Base-by-base conservation (phyloP, 2,888 invertebrate species). In the Lithosia quadra region DNA sequence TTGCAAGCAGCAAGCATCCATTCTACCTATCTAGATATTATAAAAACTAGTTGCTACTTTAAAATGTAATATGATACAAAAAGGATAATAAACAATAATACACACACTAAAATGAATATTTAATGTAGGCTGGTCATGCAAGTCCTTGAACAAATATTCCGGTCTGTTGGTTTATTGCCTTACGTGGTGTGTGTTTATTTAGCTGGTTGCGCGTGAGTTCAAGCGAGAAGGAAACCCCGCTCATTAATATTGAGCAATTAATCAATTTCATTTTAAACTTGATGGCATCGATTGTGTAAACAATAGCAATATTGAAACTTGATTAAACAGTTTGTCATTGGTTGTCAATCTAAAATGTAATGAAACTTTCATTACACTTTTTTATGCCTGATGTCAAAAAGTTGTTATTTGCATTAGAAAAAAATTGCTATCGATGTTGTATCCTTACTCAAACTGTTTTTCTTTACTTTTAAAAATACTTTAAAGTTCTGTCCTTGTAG, bases 161-260 rank as follows among this genome's bases (percentile, higher is more conserved):
- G 84, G 81, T 85, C 80, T 72, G 82, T 77, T 84, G 81, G 78
- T 73, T 80, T 77, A 81, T 82, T 80, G 81, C 83, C 83, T 81
- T 84, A 81, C 71, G 72, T 76, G 77, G 78, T 75, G 69, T 66
- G 64, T 75, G 76, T 84, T 87, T 82, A 83, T 78, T 81, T 81
- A 75, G 83, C 78, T 79, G 78, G 82, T 87, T 86, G 88, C 87
- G 82, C 84, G 81, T 77, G 84, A 85, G 82, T 78, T 83, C 81
- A 85, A 76, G 83, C 84, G 83, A 84, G 79, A 84, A 88, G 88
- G 87, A 87, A 88, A 86, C 79, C 62, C 74, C 62, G 76, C 71
- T 78, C 80, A 79, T 79, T 81, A 81, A 73, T 79, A 81, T 86
- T 86, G 73, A 80, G 76, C 74, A 81, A 87, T 84, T 82, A 80